Evolutionary conservation across 2,888 invertebrate genomes (phyloP).

Genomic region (Arctia plantaginis): DNA sequence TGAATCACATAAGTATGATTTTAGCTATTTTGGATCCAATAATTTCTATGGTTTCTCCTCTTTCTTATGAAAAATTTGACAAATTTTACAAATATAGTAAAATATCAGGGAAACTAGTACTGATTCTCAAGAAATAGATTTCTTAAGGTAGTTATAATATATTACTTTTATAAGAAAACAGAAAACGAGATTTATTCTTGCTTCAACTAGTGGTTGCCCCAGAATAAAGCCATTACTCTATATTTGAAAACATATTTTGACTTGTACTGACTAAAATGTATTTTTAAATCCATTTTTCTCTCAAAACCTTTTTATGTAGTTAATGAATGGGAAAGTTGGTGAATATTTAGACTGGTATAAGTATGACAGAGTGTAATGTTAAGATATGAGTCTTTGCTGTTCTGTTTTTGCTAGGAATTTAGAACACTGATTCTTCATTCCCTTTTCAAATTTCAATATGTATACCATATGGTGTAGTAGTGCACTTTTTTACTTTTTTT

Average conservation of each 20-base stretch:
- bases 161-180: no score
- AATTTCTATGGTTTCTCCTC: not conserved
- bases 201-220: no score
- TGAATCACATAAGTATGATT: not conserved
- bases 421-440: not conserved
- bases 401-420: not conserved
- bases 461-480: not conserved
- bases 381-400: not conserved
- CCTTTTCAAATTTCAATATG: not conserved
- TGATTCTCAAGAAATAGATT: no score
- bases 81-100: not conserved
- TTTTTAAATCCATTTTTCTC: not conserved
- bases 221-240: no score
- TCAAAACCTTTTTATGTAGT: not conserved
- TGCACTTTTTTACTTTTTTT: not conserved
- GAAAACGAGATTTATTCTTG: no score
- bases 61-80: not conserved
- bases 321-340: not conserved
- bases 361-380: not conserved
- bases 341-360: not conserved
- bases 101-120: no score
- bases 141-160: no score
- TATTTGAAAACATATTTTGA: no score
- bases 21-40: not conserved
- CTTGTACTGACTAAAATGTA: no score